A percentile compares a stretch with the other conserved stretches of the same genome.
phyloP scores from a whole-genome alignment of 2,888 invertebrate genomes.

The Allacma fusca region DNA sequence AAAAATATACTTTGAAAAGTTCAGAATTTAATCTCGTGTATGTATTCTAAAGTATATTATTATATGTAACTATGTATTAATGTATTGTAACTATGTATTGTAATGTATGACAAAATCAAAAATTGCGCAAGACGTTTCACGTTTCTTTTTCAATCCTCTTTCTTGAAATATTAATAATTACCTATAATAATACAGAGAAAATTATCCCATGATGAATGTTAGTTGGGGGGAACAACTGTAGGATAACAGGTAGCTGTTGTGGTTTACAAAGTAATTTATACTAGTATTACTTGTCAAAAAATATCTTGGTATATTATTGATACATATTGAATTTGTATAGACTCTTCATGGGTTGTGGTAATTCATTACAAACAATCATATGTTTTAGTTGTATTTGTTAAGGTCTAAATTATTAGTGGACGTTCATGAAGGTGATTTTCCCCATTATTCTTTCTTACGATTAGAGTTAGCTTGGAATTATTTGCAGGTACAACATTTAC shows the following conservation, averaged over 20 bases:
- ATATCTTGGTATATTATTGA: not conserved
- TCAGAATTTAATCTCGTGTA: too few species aligned
- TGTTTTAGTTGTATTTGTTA: not conserved
- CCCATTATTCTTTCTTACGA: not conserved
- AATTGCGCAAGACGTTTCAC: too few species aligned
- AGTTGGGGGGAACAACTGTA: not conserved
- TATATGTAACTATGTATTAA: too few species aligned
- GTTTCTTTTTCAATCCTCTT: too few species aligned
- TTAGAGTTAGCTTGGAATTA: conserved; percentile 22
- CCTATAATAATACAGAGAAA: not conserved
- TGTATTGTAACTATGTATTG: too few species aligned
- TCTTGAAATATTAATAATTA: not conserved
- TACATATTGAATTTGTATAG: not conserved
- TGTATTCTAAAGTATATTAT: too few species aligned
- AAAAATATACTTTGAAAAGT: too few species aligned
- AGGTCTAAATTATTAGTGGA: conserved; percentile 11
- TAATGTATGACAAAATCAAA: too few species aligned
- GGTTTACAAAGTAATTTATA: not conserved
- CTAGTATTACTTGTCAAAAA: not conserved
- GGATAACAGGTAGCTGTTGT: conserved; percentile 5
- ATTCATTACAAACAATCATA: not conserved
- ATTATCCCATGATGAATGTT: not conserved
- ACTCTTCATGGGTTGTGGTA: not conserved
- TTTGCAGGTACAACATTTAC: conserved; percentile 33
- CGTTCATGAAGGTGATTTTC: conserved; percentile 8